Percentiles rank a stretch among this genome's conserved stretches.
These are phyloP conservation scores for Anagyrus pseudococci DNA, from an alignment of 2,888 invertebrate species.

Conservation along the genomic window DNA sequence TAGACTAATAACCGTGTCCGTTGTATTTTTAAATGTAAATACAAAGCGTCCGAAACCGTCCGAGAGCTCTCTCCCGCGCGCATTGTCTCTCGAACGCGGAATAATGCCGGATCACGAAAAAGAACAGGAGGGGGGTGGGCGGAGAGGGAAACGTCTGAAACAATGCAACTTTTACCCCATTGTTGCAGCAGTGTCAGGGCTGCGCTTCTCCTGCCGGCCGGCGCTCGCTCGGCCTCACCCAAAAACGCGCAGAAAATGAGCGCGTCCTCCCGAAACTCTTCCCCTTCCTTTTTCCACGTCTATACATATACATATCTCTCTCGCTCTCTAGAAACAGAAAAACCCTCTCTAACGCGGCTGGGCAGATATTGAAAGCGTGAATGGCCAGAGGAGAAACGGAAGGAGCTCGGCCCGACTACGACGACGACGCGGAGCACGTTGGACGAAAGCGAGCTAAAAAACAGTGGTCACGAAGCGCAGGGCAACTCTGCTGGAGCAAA, in stretches of 20 bases:
- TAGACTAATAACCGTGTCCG: constrained; percentile 32
- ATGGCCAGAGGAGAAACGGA: constrained; percentile 21
- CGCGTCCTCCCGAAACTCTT: too few species aligned
- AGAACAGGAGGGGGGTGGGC: neutral
- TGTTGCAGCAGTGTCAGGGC: too few species aligned
- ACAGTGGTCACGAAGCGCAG: constrained; percentile 12
- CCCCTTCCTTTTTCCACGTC: too few species aligned
- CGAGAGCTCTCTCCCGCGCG: neutral
- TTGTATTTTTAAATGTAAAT: too few species aligned
- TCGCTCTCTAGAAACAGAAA: constrained; percentile 24
- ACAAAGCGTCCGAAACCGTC: too few species aligned
- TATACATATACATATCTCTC: too few species aligned
- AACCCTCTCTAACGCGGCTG: constrained; percentile 26
- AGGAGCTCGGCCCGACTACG: constrained; percentile 32
- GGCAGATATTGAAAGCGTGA: constrained; percentile 39
- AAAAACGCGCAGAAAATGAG: constrained; percentile 19
- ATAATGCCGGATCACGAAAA: constrained; percentile 13
- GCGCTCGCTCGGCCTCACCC: constrained; percentile 1
- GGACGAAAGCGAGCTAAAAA: neutral
- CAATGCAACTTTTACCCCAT: constrained; percentile 39
- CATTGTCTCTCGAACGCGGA: constrained; percentile 17
- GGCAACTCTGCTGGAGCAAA: constrained; percentile 36
- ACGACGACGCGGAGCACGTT: constrained; percentile 31
- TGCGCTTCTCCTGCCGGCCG: neutral
- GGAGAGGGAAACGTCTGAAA: constrained; percentile 26